A percentile compares a stretch with the other conserved stretches of the same genome.
Conservation (phyloP, 2,113 vertebrate genomes). For the Patagioenas fasciata region DNA sequence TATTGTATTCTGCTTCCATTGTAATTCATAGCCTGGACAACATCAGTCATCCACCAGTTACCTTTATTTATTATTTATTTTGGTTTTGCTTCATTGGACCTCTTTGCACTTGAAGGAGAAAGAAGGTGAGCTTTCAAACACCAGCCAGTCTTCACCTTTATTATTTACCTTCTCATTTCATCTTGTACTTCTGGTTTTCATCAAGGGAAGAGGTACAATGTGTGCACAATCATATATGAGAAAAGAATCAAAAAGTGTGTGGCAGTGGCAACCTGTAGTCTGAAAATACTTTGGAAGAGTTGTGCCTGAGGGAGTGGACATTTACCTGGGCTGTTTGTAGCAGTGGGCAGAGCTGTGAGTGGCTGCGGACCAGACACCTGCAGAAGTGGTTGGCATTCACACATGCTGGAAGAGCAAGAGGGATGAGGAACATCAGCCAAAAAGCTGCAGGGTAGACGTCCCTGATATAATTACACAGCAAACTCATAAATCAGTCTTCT, state of each 20-base stretch:
- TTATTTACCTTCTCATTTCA: neutral
- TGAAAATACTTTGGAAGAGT: neutral
- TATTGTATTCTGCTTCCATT: neutral
- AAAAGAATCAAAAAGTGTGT: neutral
- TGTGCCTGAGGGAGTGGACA: neutral
- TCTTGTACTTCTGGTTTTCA: neutral
- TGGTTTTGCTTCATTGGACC: neutral
- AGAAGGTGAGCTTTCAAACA: neutral
- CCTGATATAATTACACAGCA: neutral
- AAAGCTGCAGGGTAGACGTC: slow-evolving; percentile 32
- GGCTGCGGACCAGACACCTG: neutral
- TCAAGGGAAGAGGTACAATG: neutral
- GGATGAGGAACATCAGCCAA: neutral
- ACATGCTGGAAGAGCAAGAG: neutral
- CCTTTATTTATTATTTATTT: neutral
- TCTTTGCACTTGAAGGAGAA: neutral
- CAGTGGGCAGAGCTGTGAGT: neutral
- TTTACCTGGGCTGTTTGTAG: slow-evolving; percentile 28
- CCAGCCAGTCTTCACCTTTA: neutral
- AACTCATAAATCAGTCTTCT: slow-evolving; percentile 61
- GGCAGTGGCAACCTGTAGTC: neutral
- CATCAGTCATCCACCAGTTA: neutral
- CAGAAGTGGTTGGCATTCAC: neutral
- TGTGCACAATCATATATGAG: neutral
- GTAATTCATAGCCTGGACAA: neutral